phyloP scores from a whole-genome alignment of 2,797 vertebrate species.

The Paguma larvata region DNA sequence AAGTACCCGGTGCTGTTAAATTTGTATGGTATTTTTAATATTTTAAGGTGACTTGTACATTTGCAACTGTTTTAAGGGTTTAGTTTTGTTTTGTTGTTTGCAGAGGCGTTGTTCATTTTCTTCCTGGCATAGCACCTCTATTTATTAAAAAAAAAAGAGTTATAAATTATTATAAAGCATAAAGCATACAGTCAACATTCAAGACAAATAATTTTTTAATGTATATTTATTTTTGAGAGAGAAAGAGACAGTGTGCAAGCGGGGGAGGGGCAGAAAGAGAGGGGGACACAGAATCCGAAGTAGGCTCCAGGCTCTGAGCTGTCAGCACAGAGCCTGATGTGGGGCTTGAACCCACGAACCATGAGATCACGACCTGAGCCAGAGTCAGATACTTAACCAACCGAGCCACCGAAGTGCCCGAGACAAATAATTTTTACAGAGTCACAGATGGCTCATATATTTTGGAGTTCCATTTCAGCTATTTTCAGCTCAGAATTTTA shows the following conservation, averaged over 20 bases:
- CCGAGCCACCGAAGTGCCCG: neutral
- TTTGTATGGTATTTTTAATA: conserved; percentile 56
- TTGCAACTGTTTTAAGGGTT: neutral
- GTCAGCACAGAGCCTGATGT: too few species aligned
- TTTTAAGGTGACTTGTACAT: neutral
- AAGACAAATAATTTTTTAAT: conserved; percentile 1
- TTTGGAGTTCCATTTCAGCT: conserved; percentile 47
- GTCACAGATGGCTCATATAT: neutral
- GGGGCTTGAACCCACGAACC: too few species aligned
- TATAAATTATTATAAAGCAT: conserved; percentile 29
- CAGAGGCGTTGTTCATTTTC: conserved; percentile 42
- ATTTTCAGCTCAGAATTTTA: conserved; percentile 50
- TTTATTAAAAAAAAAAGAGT: conserved; percentile 23
- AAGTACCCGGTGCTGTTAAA: conserved; percentile 37
- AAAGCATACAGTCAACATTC: conserved; percentile 1
- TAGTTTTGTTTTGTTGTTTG: neutral
- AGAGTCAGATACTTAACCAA: too few species aligned
- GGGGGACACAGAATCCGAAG: too few species aligned
- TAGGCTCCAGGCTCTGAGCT: too few species aligned
- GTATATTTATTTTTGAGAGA: too few species aligned
- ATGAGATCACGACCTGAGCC: too few species aligned
- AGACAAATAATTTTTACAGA: conserved; percentile 19
- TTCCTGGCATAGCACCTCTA: neutral
- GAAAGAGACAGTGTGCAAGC: too few species aligned
- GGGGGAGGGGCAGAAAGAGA: too few species aligned